These are phyloP conservation scores for Dryoscopus gambensis DNA, from an alignment of 2,113 vertebrate genomes.

Conservation along the genomic window DNA sequence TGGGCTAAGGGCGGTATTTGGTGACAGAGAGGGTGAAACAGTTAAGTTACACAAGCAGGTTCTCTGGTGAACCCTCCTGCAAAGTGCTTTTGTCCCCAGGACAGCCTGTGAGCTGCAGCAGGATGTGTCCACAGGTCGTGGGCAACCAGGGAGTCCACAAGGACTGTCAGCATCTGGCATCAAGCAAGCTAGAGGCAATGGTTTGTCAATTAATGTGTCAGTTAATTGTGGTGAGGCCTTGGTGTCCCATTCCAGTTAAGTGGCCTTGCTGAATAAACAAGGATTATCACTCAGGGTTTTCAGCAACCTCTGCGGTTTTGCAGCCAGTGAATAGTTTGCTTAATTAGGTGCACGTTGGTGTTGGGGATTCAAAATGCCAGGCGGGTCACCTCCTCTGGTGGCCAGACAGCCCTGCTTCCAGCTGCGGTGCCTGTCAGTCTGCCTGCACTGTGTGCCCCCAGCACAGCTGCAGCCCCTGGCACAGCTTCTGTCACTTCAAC, in stretches of 20 bases:
- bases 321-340: not conserved
- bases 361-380: not conserved
- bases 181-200: not conserved
- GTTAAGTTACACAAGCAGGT: not conserved
- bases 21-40: not conserved
- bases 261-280: not conserved
- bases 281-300: not conserved
- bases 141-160: not conserved
- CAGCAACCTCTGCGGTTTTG: not conserved
- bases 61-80: not conserved
- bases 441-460: fast-evolving
- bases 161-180: not conserved
- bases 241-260: not conserved
- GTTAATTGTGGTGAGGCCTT: not conserved
- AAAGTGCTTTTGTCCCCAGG: not conserved
- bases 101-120: not conserved
- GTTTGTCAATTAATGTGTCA: not conserved
- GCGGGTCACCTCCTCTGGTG: fast-evolving
- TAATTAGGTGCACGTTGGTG: fast-evolving
- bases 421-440: not conserved
- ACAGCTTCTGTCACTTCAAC: not conserved
- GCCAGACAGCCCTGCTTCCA: not conserved
- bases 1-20: not conserved
- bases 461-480: too few species aligned
- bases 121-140: not conserved